These are phyloP conservation scores for Tringa solitaria DNA, from an alignment of 2,113 vertebrate genomes.

Conservation along the genomic window DNA sequence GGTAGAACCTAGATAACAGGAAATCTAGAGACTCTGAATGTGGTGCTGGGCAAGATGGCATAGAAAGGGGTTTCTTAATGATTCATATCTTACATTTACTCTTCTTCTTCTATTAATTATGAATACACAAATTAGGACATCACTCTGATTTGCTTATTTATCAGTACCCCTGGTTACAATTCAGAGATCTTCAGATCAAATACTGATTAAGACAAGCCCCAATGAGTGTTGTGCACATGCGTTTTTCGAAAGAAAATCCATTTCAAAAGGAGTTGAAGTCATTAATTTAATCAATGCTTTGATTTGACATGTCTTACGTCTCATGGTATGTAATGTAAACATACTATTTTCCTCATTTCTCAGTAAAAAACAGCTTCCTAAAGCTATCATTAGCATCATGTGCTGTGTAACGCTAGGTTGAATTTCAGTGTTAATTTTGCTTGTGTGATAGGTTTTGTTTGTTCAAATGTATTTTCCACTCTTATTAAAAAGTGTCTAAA, in stretches of 20 bases:
- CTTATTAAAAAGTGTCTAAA: background rate
- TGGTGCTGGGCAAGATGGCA: background rate
- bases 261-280: background rate
- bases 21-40: background rate
- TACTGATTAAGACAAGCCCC: background rate
- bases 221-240: background rate
- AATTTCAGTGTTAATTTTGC: background rate
- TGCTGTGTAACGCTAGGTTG: background rate
- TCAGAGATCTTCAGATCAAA: background rate
- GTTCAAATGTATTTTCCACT: background rate
- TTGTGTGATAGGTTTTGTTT: background rate
- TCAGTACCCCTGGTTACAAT: background rate
- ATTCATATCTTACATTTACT: background rate
- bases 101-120: background rate
- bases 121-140: background rate
- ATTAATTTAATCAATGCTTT: background rate
- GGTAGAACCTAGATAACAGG: background rate
- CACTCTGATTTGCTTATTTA: background rate
- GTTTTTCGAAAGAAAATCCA: background rate
- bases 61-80: background rate
- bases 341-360: background rate
- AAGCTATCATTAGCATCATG: background rate
- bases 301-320: background rate
- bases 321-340: background rate
- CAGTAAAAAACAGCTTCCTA: background rate